Evolutionary conservation across 2,113 vertebrate species (phyloP).

Genomic region (Pyrgilauda ruficollis): DNA sequence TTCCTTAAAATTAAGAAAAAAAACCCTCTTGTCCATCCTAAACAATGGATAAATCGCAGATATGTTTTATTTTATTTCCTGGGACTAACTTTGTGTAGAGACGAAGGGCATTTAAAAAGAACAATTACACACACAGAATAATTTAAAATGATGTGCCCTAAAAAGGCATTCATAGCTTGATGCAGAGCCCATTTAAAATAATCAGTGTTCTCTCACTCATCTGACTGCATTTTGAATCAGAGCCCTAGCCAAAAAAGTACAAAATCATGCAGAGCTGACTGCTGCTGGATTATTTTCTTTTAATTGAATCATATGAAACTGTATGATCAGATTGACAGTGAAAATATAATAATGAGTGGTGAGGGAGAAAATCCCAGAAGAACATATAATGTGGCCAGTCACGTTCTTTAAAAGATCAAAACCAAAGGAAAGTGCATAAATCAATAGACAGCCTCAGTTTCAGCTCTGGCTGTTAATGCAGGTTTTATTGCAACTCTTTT

Average conservation of each 20-base stretch:
- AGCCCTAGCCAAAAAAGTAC: not conserved
- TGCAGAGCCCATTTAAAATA: not conserved
- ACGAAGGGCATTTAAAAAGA: not conserved
- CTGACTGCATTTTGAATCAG: not conserved
- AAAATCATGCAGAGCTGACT: not conserved
- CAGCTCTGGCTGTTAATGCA: slow-evolving; percentile 33
- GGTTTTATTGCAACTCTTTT: slow-evolving; percentile 47
- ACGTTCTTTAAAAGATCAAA: slow-evolving; percentile 55
- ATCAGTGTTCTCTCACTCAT: not conserved
- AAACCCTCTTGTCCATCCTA: not conserved
- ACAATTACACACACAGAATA: not conserved
- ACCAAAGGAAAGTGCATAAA: slow-evolving; percentile 40
- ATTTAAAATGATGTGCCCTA: not conserved
- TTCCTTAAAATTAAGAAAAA: not conserved
- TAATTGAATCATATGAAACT: not conserved
- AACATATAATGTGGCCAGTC: not conserved
- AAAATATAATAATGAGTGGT: not conserved
- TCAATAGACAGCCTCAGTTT: not conserved
- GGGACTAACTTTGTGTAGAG: not conserved
- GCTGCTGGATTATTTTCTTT: not conserved
- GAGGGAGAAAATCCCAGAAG: slow-evolving; percentile 12
- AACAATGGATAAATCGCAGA: not conserved
- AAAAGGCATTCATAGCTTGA: not conserved
- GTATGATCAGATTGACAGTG: not conserved
- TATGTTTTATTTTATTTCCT: not conserved